Evolutionary conservation across 2,113 vertebrate species (phyloP).

Genomic region (Eudyptes chrysolophus): DNA sequence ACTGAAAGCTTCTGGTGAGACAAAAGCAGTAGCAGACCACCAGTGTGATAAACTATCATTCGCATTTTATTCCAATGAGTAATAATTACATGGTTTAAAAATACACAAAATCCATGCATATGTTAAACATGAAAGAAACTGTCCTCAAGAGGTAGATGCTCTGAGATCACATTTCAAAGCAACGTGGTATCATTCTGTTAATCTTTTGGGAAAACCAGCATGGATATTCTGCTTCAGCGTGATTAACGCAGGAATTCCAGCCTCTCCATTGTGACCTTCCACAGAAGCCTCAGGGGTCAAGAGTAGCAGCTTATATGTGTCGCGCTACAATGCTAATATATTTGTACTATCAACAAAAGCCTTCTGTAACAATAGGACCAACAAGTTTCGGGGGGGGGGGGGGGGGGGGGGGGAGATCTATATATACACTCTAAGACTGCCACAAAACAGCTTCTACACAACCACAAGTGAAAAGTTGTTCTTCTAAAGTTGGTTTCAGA

Average conservation of each 20-base stretch:
- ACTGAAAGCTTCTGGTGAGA: neutral
- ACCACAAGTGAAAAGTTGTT: fast-evolving
- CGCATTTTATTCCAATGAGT: neutral
- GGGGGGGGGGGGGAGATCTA: fast-evolving
- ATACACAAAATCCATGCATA: neutral
- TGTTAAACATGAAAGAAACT: neutral
- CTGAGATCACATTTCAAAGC: slow-evolving; percentile 41
- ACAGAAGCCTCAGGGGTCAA: neutral
- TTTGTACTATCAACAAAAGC: neutral
- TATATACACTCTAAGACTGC: neutral
- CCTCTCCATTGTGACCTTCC: neutral
- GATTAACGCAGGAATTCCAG: slow-evolving; percentile 21
- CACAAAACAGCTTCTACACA: neutral
- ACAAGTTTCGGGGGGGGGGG: neutral
- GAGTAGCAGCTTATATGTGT: neutral
- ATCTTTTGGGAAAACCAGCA: slow-evolving; percentile 20
- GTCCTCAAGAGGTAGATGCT: neutral
- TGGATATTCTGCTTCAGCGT: neutral
- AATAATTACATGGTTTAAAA: neutral
- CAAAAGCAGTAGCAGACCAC: neutral
- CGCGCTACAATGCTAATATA: neutral
- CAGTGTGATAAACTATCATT: neutral
- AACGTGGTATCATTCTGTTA: neutral
- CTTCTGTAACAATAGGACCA: neutral
- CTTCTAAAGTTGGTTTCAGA: neutral